Evolutionary conservation across 2,888 invertebrate genomes (phyloP), one percentile per base, ranked within the genome.

Genomic region (Schizaphis graminum): DNA sequence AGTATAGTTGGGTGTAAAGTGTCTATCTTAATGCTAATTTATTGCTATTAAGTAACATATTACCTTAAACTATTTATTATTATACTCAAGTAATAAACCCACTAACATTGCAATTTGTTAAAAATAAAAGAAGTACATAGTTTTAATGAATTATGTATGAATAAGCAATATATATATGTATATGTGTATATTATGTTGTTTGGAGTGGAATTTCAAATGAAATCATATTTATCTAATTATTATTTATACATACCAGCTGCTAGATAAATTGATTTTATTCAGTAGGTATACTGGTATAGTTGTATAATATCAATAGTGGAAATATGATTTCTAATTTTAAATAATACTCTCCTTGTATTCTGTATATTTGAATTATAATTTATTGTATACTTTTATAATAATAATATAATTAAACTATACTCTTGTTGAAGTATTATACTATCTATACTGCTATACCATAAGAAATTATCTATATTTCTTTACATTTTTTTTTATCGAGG

Each of bases 401-500:
- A 77, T 21, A 77, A 35, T 35, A 77, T 21, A 35, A 77, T 8
- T 77, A 77, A 77, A 77, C 35, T 21, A 77, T 35, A 77, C 77
- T 77, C 77, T 77, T 21, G 35, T 77, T 77, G 35, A 77, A 35
- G 35, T 21, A 77, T 77, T 77, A 41, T 35, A 35, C 35, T 41
- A 35, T 8, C 21, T 35, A 67, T n/a, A 67, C 35, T 2, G 21
- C 21, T 35, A 67, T n/a, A 67, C 21, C 11, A 35, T 77, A 35
- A 1, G 77, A 41, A 77, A 77, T 77, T 8, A 77, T 77, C 77
- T 77, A 77, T 77, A 77, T 77, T 77, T 86, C 86, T 47, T 28
- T 47, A 47, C 47, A 16, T 28, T 47, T 89, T 85, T 92, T 87
- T 61, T 47, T n/a, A 87, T 61, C 26, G 49, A 61, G 92, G 86